Percentiles rank a stretch among this genome's conserved stretches.
Conservation (phyloP, 1,140 invertebrate species). For the Drosophila melanica region DNA sequence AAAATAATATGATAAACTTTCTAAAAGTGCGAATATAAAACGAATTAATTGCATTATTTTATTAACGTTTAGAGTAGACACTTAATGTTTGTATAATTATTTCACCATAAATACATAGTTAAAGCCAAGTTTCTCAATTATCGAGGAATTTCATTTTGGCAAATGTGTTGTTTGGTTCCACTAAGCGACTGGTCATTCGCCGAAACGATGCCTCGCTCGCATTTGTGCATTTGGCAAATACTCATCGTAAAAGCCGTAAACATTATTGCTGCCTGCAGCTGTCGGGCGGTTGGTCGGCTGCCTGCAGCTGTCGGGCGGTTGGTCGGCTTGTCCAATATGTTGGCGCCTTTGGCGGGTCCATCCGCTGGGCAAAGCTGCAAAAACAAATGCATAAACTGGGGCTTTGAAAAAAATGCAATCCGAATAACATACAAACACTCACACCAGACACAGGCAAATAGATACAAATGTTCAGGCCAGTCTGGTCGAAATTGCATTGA, state of each 20-base stretch:
- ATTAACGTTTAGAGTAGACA: no score
- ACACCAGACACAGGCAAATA: conserved; percentile 33
- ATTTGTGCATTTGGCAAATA: conserved; percentile 44
- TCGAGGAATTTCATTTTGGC: neutral
- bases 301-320: no score
- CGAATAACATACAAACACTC: conserved; percentile 17
- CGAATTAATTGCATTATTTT: no score
- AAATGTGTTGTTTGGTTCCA: neutral
- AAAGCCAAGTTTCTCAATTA: no score
- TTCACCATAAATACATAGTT: no score
- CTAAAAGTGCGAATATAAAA: no score
- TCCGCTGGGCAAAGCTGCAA: conserved; percentile 17
- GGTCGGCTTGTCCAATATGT: conserved; percentile 65
- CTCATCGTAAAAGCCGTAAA: conserved; percentile 13
- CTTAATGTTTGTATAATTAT: no score
- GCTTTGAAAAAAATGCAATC: conserved; percentile 32
- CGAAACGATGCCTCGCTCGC: conserved; percentile 8
- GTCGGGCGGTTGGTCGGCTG: conserved; percentile 23
- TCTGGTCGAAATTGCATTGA: conserved; percentile 67
- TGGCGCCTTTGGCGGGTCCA: conserved; percentile 34
- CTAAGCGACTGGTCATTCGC: conserved; percentile 6
- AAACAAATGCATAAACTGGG: conserved; percentile 44
- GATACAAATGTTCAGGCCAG: conserved; percentile 37
- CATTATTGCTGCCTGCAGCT: conserved; percentile 70
- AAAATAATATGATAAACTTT: no score